A percentile compares a stretch with the other conserved stretches of the same genome.
Conservation (phyloP, 2,797 vertebrate species). For the Megaceryle alcyon region DNA sequence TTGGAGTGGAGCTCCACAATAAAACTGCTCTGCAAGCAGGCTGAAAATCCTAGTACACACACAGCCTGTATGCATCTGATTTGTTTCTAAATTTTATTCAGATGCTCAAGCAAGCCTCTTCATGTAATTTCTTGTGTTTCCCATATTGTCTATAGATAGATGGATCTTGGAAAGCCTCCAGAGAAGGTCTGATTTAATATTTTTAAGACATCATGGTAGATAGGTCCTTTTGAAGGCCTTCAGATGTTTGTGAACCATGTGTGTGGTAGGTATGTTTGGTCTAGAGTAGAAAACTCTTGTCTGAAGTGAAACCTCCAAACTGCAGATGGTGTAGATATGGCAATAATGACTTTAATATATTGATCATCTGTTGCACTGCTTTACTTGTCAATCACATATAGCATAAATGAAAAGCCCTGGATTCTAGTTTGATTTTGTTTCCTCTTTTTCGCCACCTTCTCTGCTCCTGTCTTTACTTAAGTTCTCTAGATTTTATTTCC, state of each 20-base stretch:
- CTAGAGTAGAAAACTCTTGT: not conserved
- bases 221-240: not conserved
- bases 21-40: not conserved
- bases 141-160: not conserved
- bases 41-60: not conserved
- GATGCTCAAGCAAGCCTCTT: not conserved
- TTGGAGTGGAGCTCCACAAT: not conserved
- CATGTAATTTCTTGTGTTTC: not conserved
- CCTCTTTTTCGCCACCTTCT: not conserved
- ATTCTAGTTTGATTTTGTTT: not conserved
- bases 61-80: not conserved
- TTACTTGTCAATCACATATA: not conserved
- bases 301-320: not conserved
- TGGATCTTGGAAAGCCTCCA: not conserved
- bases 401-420: not conserved
- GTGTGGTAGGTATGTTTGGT: not conserved
- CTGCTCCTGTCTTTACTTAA: not conserved
- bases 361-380: not conserved
- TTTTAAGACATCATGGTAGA: not conserved
- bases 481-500: not conserved
- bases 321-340: not conserved
- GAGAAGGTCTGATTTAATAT: not conserved
- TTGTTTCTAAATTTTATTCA: not conserved
- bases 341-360: not conserved
- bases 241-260: not conserved